A percentile compares a stretch with the other conserved stretches of the same genome.
These are phyloP conservation scores for Hemiprocne comata DNA, from an alignment of 2,113 vertebrate species.

Conservation along the genomic window DNA sequence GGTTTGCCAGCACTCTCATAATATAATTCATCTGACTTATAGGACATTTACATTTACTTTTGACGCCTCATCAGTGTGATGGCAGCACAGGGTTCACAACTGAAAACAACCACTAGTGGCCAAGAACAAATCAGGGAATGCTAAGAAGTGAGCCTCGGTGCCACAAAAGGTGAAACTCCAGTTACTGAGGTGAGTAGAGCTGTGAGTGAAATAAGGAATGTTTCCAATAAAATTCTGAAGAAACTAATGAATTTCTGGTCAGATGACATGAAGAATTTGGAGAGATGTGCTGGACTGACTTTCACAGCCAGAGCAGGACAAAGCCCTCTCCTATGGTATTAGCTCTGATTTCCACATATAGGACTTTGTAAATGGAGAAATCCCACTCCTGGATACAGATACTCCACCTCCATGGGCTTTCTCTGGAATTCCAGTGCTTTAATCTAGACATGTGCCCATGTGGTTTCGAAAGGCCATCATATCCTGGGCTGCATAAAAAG, in stretches of 20 bases:
- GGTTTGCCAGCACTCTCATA: background rate
- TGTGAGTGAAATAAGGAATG: background rate
- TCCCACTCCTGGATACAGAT: background rate
- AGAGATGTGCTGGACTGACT: background rate
- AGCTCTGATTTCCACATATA: background rate
- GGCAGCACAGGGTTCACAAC: background rate
- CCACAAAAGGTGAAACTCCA: background rate
- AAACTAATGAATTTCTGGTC: background rate
- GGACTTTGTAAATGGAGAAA: background rate
- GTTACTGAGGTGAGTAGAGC: background rate
- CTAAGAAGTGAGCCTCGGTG: background rate
- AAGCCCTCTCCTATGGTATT: background rate
- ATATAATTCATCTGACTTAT: rapidly evolving
- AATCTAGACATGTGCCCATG: rapidly evolving
- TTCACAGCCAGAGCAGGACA: background rate
- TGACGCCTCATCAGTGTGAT: background rate
- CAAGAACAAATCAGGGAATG: background rate
- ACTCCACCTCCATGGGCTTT: rapidly evolving
- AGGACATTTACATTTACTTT: background rate
- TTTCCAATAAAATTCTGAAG: background rate
- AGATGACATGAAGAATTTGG: background rate
- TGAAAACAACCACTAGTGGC: background rate
- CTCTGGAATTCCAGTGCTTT: background rate
- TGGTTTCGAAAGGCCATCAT: rapidly evolving
- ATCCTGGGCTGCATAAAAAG: background rate